Evolutionary conservation across 2,113 vertebrate genomes (phyloP).

Genomic region (Hypanus sabinus): DNA sequence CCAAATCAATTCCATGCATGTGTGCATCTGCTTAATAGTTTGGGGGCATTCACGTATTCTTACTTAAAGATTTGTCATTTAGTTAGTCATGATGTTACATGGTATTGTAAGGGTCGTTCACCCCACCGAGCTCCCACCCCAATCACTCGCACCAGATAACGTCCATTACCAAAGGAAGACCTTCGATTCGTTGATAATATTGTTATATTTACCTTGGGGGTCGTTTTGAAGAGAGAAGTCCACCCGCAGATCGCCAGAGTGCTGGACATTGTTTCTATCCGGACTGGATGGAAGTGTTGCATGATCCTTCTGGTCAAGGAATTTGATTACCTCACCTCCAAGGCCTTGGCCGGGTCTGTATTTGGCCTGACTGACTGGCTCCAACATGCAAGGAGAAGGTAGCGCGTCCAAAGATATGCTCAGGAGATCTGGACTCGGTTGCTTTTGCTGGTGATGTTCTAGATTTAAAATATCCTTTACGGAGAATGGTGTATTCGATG

Average conservation of each 20-base stretch:
- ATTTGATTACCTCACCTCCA: neutral
- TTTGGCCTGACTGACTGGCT: neutral
- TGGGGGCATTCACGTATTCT: neutral
- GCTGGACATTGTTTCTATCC: neutral
- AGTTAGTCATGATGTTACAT: too few species aligned
- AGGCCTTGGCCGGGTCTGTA: too few species aligned
- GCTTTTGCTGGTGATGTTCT: neutral
- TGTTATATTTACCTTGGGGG: slow-evolving; percentile 3
- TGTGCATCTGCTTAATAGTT: neutral
- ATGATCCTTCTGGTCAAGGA: neutral
- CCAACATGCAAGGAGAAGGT: slow-evolving; percentile 14
- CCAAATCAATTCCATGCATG: neutral
- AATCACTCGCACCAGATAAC: neutral
- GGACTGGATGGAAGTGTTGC: neutral
- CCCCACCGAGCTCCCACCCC: too few species aligned
- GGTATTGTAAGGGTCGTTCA: too few species aligned
- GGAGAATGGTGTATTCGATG: slow-evolving; percentile 18
- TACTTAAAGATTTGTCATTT: neutral
- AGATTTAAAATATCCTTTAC: slow-evolving; percentile 31
- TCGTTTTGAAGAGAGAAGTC: neutral
- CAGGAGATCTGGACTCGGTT: neutral
- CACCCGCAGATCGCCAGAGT: neutral
- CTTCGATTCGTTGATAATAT: neutral
- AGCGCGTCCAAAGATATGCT: neutral
- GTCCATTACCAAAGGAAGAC: neutral